These are phyloP conservation scores for Lepus oiostolus DNA, from an alignment of 2,797 vertebrate species.

Conservation along the genomic window DNA sequence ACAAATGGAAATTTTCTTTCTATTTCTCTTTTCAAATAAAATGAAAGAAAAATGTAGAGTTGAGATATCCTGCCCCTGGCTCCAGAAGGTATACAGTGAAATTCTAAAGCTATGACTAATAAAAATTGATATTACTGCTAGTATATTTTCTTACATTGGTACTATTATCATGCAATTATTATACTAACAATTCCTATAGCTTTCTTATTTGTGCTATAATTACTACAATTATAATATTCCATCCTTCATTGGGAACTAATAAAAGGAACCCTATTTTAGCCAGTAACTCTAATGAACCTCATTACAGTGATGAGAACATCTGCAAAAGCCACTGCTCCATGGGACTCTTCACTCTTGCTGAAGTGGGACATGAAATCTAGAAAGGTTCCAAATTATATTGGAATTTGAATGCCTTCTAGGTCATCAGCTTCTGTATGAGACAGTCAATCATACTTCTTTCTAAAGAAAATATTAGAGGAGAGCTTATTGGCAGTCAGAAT, in stretches of 20 bases:
- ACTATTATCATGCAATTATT: neutral
- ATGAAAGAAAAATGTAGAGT: neutral
- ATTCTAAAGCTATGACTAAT: neutral
- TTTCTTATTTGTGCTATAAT: slow-evolving; percentile 3
- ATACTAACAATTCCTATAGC: neutral
- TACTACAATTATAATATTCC: neutral
- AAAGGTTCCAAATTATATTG: neutral
- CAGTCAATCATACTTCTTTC: neutral
- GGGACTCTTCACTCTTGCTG: neutral
- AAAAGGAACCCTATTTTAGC: slow-evolving; percentile 37
- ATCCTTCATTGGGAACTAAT: slow-evolving; percentile 6
- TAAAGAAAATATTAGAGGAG: neutral
- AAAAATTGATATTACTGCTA: slow-evolving; percentile 10
- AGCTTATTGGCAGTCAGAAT: neutral
- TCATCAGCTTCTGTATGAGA: neutral
- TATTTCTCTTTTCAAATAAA: neutral
- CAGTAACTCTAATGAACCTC: slow-evolving; percentile 3
- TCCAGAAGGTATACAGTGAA: neutral
- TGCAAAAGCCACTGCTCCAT: neutral
- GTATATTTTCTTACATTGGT: neutral
- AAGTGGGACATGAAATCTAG: neutral
- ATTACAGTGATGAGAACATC: neutral
- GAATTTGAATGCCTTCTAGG: neutral
- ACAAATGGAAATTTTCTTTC: neutral
- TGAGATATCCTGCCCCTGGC: neutral